Conservation (phyloP, 2,113 vertebrate species). For the Asarcornis scutulata region DNA sequence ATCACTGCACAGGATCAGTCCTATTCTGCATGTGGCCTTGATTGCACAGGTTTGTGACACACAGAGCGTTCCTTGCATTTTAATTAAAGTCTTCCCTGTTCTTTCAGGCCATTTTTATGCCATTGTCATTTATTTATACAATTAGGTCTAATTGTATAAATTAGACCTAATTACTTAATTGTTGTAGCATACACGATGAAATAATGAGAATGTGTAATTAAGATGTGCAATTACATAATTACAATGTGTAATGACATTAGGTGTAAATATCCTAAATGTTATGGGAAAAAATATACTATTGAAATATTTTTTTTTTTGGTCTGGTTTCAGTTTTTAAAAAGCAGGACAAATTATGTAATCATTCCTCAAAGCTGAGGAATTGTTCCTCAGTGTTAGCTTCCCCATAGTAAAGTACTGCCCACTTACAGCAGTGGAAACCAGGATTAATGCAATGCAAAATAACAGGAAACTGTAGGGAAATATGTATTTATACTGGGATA, state of each 20-base stretch:
- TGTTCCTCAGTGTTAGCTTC: neutral
- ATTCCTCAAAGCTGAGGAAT: neutral
- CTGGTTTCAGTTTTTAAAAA: neutral
- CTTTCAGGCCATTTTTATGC: slow-evolving; percentile 39
- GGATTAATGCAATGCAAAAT: neutral
- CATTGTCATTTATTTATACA: slow-evolving; percentile 74
- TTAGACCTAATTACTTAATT: slow-evolving; percentile 79
- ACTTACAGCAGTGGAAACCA: neutral
- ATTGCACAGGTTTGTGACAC: neutral
- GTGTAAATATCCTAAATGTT: slow-evolving; percentile 73
- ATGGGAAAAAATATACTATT: slow-evolving; percentile 34
- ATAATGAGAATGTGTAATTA: slow-evolving; percentile 73
- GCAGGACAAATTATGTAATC: slow-evolving; percentile 1
- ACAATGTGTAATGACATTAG: slow-evolving; percentile 69
- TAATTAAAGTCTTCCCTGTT: neutral
- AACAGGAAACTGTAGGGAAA: neutral
- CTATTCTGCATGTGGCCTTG: neutral
- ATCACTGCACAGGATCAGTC: neutral
- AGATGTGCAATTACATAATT: slow-evolving; percentile 77
- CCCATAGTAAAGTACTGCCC: neutral
- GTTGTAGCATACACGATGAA: slow-evolving; percentile 70
- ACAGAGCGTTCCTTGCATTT: neutral
- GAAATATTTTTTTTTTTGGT: slow-evolving; percentile 19
- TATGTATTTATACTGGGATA: neutral
- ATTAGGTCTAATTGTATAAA: slow-evolving; percentile 65